Evolutionary conservation across 2,888 invertebrate species (phyloP), one percentile per base, ranked within the genome.

Genomic region (Drosophila rubida): DNA sequence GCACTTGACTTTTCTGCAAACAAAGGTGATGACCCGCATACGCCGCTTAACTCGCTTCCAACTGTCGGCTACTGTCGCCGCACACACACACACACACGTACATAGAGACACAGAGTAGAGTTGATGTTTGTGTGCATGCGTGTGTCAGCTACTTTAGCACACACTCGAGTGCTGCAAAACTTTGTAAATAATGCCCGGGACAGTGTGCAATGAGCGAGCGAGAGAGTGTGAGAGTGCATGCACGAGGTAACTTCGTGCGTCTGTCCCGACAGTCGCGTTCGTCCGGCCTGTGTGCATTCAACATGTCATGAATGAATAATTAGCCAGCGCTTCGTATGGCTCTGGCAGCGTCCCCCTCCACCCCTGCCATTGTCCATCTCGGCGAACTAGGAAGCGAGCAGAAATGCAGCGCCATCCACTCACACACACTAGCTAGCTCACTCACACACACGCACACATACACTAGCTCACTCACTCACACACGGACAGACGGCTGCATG

Each of bases 271-370:
- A 32, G 42, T 22, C 55, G 27, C 67, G 13, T 22, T 50, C 39
- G 57, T 49, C 48, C 44, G 48, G 55, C 67, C 62, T 74, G 75
- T 80, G 80, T 84, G 83, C 85, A 84, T 86, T 86, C 85, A 86
- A 84, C 85, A 86, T 86, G 85, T 84, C 85, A 84, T 86, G 85
- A 86, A 86, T 86, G 85, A 86, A 84, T 87, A 86, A 86, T 86
- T 86, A 86, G 85, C 80, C 83, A 79, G 72, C 44, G 76, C 70
- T 75, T 63, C 79, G 50, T 70, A 59, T 57, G 72, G 39, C 50
- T 64, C 30, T 2, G 11, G 30, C 30, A 30, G 49, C 63, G 63
- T 70, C 30, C 35, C n/a, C 25, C n/a, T 30, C 9, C 14, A 6
- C 4, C 8, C 11, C 19, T 7, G 25, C 11, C 11, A 11, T 19